Percentiles rank a stretch among this genome's conserved stretches.
These are phyloP conservation scores for Geotrupes spiniger DNA, from an alignment of 2,888 invertebrate species.

Conservation along the genomic window DNA sequence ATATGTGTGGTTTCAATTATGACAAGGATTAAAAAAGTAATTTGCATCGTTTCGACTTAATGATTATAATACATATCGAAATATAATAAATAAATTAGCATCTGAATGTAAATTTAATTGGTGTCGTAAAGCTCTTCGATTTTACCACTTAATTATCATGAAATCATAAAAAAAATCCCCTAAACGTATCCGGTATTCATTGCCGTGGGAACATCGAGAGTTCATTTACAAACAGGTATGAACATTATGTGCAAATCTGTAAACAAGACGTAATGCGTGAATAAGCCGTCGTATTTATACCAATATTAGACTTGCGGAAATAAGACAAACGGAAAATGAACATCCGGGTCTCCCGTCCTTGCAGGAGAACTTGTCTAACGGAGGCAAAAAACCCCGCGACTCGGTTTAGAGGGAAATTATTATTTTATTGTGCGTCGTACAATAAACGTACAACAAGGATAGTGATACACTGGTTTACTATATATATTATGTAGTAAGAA, in stretches of 20 bases:
- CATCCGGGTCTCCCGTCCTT: conserved; percentile 28
- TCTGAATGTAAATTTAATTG: too few relatives aligned
- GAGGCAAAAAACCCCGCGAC: conserved; percentile 16
- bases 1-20: too few relatives aligned
- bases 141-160: too few relatives aligned
- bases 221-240: too few relatives aligned
- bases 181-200: too few relatives aligned
- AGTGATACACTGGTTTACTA: conserved; percentile 14
- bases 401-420: conserved; percentile 14
- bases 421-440: conserved; percentile 15
- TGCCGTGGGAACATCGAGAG: too few relatives aligned
- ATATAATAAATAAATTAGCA: too few relatives aligned
- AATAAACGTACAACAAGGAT: conserved; percentile 19
- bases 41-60: too few relatives aligned
- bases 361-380: conserved; percentile 19
- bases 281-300: neutral
- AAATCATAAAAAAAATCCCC: conserved; percentile 7
- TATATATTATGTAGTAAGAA: conserved; percentile 4
- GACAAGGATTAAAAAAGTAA: too few relatives aligned
- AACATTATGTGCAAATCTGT: too few relatives aligned
- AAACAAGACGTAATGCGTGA: neutral
- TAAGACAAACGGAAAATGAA: conserved; percentile 22
- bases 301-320: conserved; percentile 24
- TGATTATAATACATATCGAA: too few relatives aligned
- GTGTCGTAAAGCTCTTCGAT: too few relatives aligned